These are phyloP conservation scores for Blastobasis adustella DNA, from an alignment of 2,888 invertebrate species.

Conservation along the genomic window DNA sequence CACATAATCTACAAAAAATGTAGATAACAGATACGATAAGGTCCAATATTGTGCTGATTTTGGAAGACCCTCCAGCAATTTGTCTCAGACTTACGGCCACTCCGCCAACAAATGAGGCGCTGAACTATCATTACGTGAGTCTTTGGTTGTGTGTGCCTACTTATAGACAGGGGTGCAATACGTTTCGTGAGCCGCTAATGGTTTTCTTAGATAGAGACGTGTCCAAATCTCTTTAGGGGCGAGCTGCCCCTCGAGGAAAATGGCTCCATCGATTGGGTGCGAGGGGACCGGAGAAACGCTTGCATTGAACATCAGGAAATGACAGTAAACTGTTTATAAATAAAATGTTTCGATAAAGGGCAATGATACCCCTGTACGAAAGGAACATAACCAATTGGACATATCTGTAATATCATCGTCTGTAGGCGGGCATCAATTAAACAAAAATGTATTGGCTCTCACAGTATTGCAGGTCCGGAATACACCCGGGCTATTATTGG, in stretches of 20 bases:
- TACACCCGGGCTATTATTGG: no score
- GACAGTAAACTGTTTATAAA: conserved; percentile 2
- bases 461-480: no score
- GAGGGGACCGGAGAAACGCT: conserved; percentile 7
- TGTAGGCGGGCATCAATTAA: no score
- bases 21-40: no score
- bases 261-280: conserved; percentile 39
- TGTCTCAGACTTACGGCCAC: background rate
- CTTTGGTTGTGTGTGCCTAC: background rate
- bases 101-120: conserved; percentile 1
- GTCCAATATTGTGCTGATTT: background rate
- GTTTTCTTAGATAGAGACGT: conserved; percentile 31
- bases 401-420: no score
- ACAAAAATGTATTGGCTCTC: no score
- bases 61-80: background rate
- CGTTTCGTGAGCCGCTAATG: conserved; percentile 16
- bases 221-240: conserved; percentile 34
- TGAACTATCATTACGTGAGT: background rate
- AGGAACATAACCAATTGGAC: no score
- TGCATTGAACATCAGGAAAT: conserved; percentile 7
- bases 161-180: background rate
- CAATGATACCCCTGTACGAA: no score
- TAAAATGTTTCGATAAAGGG: background rate
- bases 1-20: no score
- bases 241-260: conserved; percentile 47